A percentile compares a stretch with the other conserved stretches of the same genome.
These are phyloP conservation scores for Sycophaga agraensis DNA, from an alignment of 1,140 invertebrate genomes.

Conservation along the genomic window DNA sequence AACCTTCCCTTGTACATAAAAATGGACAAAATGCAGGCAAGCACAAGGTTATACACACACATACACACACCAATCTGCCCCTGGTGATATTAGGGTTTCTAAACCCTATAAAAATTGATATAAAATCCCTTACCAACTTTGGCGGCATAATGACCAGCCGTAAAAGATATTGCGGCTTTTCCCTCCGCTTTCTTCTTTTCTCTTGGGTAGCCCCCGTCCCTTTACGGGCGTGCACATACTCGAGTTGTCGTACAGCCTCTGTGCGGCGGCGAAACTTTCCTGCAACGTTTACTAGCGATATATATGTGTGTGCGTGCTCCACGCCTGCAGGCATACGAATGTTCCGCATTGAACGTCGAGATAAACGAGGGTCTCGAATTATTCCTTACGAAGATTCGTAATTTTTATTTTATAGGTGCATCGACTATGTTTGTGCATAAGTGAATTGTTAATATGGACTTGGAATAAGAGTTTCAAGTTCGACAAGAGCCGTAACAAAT, in stretches of 20 bases:
- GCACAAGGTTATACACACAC: too few species aligned
- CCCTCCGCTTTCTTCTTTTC: not conserved
- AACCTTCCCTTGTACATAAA: too few species aligned
- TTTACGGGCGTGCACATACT: too few species aligned
- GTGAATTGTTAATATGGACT: too few species aligned
- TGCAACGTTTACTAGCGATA: not conserved
- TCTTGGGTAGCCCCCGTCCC: not conserved
- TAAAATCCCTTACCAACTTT: conserved; percentile 16
- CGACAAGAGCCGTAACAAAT: too few species aligned
- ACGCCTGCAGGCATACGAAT: not conserved
- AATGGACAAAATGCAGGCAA: too few species aligned
- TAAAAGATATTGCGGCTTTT: conserved; percentile 12
- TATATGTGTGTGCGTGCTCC: not conserved
- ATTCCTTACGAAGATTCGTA: not conserved
- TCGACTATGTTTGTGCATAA: conserved; percentile 3
- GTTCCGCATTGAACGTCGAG: not conserved
- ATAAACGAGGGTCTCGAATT: not conserved
- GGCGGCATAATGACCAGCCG: conserved; percentile 5
- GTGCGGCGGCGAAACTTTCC: not conserved
- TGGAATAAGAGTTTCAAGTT: too few species aligned
- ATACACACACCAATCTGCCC: too few species aligned
- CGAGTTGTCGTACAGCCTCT: not conserved
- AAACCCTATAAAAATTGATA: conserved; percentile 22
- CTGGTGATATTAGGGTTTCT: conserved; percentile 1
- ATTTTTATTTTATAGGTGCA: not conserved